Evolutionary conservation across 2,888 invertebrate genomes (phyloP), one percentile per base, ranked within the genome.

Genomic region (Leptopilina myrica): DNA sequence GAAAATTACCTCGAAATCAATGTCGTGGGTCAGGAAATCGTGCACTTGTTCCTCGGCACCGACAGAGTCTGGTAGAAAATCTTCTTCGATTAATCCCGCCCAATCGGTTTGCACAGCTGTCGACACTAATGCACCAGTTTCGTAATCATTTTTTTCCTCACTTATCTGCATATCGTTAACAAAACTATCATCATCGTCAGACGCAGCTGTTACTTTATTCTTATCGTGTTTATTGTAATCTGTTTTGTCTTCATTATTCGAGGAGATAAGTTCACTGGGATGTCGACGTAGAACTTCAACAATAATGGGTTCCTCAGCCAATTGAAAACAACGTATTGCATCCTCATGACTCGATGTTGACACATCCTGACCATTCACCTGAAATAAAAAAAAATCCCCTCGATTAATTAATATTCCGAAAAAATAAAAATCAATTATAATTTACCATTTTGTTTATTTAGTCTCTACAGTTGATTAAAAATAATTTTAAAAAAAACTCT

Each of bases 341-440:
- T 94, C 94, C 88, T 93, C 93, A 89, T 93, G 93, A 83, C 94
- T 93, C 89, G 94, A 93, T 87, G 93, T 93, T 88, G 93, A 93
- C 85, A 94, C 93, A 91, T 94, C 94, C 86, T 92, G 93, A 82
- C 94, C 94, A 89, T 94, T 94, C 82, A 94, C 93, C 94, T 94
- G 88, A 20, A 91, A 92, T 80, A 53, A 20, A 20, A 20, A 20
- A 20, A 20, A 20, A 20, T 20, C 20, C 20, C 20, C 1, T 1
- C 20, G 0, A 1, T 20, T 20, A 20, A 20, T 20, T 20, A 20
- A 20, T 1, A 20, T 20, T 20, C 1, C 1, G 1, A 20, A 20
- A 20, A 20, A 20, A 1, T 20, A 20, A 20, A 1, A 20, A 20
- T 20, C 20, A 20, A 20, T 20, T 20, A 20, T 20, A 0, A 20